Percentiles rank a stretch among this genome's conserved stretches.
These are phyloP conservation scores for Delphinapterus leucas DNA, from an alignment of 2,113 vertebrate genomes.

Conservation along the genomic window DNA sequence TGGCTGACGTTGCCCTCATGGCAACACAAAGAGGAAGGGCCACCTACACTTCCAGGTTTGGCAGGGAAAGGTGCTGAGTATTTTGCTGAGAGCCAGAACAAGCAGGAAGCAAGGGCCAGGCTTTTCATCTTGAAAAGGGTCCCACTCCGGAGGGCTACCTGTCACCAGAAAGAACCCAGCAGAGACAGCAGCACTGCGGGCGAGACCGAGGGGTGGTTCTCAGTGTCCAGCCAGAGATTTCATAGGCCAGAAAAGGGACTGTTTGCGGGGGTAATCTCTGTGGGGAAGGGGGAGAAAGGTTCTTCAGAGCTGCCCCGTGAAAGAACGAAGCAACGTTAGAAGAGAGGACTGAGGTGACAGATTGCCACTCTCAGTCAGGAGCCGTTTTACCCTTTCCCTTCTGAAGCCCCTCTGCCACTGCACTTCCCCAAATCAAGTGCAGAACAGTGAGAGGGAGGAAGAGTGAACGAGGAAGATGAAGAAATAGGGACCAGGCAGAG, in stretches of 20 bases:
- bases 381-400: not conserved
- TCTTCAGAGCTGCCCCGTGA: not conserved
- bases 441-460: not conserved
- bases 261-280: not conserved
- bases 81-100: not conserved
- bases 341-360: not conserved
- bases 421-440: too few species aligned
- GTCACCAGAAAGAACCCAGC: not conserved
- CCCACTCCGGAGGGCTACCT: not conserved
- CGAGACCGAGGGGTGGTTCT: not conserved
- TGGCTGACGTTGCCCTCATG: not conserved
- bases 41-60: not conserved
- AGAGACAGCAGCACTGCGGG: not conserved
- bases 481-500: not conserved
- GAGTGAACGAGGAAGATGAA: accelerated
- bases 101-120: not conserved
- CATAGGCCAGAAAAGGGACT: not conserved
- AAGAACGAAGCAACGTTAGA: not conserved
- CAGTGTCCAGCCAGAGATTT: not conserved
- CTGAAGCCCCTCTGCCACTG: not conserved
- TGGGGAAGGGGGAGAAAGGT: not conserved
- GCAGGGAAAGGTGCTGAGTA: not conserved
- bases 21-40: not conserved
- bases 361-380: not conserved
- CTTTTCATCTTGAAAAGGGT: not conserved